A percentile compares a stretch with the other conserved stretches of the same genome.
phyloP scores from a whole-genome alignment of 2,888 invertebrate species.

The Pinctada fucata region DNA sequence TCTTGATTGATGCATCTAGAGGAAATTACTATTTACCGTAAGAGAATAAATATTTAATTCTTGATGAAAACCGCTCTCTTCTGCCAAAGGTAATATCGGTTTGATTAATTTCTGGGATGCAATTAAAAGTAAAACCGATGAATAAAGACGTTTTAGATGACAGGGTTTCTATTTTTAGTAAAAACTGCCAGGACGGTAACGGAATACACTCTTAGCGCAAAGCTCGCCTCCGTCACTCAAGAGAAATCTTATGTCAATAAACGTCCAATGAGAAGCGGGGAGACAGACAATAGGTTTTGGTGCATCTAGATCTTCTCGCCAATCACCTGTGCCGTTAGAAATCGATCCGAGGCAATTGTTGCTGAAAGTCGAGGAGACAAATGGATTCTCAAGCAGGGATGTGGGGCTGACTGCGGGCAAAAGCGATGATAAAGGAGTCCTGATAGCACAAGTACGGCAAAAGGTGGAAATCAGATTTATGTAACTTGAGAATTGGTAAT shows the following conservation, averaged over 20 bases:
- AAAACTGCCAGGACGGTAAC: not conserved
- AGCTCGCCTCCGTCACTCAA: not conserved
- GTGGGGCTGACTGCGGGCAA: too few relatives aligned
- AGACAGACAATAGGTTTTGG: not conserved
- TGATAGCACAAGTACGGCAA: not conserved
- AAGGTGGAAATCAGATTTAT: not conserved
- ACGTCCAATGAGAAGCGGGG: not conserved
- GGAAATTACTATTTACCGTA: slow-evolving; percentile 41
- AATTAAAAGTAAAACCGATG: not conserved
- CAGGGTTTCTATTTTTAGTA: not conserved
- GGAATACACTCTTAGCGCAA: too few relatives aligned
- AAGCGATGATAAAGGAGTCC: too few relatives aligned
- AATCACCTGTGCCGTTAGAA: not conserved
- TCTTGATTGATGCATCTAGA: slow-evolving; percentile 20
- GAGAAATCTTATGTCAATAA: slow-evolving; percentile 4
- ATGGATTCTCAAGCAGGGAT: too few relatives aligned
- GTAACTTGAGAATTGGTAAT: not conserved
- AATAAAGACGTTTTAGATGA: slow-evolving; percentile 7
- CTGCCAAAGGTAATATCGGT: slow-evolving; percentile 24
- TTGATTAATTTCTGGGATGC: slow-evolving; percentile 22
- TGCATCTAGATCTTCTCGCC: not conserved
- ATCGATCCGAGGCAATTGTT: not conserved
- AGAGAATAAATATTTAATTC: slow-evolving; percentile 47
- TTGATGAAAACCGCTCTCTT: slow-evolving; percentile 33
- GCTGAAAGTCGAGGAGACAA: too few relatives aligned